A percentile compares a stretch with the other conserved stretches of the same genome.
Conservation (phyloP, 2,113 vertebrate genomes). For the Notothenia rossii region DNA sequence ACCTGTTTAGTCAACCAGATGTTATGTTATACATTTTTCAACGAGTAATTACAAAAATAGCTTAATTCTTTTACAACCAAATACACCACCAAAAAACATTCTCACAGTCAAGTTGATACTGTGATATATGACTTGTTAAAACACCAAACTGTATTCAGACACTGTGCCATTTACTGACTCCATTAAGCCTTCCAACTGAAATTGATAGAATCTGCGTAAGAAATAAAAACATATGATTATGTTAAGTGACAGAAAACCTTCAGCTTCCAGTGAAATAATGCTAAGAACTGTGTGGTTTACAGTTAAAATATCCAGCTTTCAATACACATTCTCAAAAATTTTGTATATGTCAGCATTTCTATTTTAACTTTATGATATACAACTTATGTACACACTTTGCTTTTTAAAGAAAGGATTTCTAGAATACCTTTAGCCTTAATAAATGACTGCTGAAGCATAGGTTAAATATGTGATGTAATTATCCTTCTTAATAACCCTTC, state of each 20-base stretch:
- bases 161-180: conserved; percentile 28
- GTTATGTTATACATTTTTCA: conserved; percentile 72
- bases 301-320: neutral
- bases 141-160: conserved; percentile 62
- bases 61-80: conserved; percentile 82
- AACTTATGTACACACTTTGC: conserved; percentile 3
- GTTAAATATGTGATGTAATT: conserved; percentile 9
- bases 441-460: conserved; percentile 2
- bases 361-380: conserved; percentile 25
- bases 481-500: neutral
- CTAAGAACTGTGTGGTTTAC: conserved; percentile 12
- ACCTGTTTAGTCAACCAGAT: conserved; percentile 75
- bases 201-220: conserved; percentile 74
- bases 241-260: conserved; percentile 68
- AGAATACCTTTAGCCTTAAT: conserved; percentile 4
- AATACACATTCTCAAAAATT: conserved; percentile 5
- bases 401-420: neutral
- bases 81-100: conserved; percentile 74
- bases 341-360: neutral
- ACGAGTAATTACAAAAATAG: conserved; percentile 84
- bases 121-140: conserved; percentile 57
- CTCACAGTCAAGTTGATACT: conserved; percentile 73
- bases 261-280: conserved; percentile 60
- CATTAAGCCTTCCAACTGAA: conserved; percentile 43
- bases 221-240: conserved; percentile 66